Base-by-base conservation (phyloP, 2,888 invertebrate species). In the Prosapia bicincta region DNA sequence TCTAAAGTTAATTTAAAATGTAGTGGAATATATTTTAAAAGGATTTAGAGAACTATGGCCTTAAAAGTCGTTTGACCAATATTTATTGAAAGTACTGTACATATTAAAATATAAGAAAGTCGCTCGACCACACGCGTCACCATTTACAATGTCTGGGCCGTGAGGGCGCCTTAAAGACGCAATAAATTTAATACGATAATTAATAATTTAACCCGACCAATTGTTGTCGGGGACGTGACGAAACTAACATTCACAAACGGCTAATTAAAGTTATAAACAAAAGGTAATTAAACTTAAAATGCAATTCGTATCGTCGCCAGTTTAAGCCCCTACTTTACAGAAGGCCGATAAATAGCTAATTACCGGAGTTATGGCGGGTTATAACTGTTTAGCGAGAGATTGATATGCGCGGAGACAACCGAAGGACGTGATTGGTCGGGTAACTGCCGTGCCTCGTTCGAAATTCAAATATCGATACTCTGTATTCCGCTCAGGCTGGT, bases 371-470 rank as follows among this genome's bases (percentile, higher is more conserved):
- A 9, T 13, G 38, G 38, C 10, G 38, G 15, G 13, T 38, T 38
- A 15, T 30, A 30, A 30, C 30, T 30, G 30, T 30, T 72, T 72
- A 72, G 67, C 32, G 20, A 24, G n/a, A 30, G 67, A 67, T 66
- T 28, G 67, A 32, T 30, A 72, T 67, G 72, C 72, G 72, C 24
- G 32, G 67, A 67, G 72, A 72, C 72, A 26, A 25, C 38, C 72
- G 26, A 30, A 32, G 30, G 67, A 72, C 72, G 72, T 72, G 72
- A 72, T 66, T 72, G 67, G 32, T 67, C 30, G 67, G 24, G 6
- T 72, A 72, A 72, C 72, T 72, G 72, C n/a, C n/a, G n/a, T n/a
- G n/a, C 67, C 72, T 72, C 32, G 28, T 72, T 72, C 72, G 72
- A 72, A 72, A 72, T 72, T 72, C 72, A 72, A 72, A 72, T 72